These are phyloP conservation scores for Picathartes gymnocephalus DNA, from an alignment of 2,113 vertebrate genomes.

Conservation along the genomic window DNA sequence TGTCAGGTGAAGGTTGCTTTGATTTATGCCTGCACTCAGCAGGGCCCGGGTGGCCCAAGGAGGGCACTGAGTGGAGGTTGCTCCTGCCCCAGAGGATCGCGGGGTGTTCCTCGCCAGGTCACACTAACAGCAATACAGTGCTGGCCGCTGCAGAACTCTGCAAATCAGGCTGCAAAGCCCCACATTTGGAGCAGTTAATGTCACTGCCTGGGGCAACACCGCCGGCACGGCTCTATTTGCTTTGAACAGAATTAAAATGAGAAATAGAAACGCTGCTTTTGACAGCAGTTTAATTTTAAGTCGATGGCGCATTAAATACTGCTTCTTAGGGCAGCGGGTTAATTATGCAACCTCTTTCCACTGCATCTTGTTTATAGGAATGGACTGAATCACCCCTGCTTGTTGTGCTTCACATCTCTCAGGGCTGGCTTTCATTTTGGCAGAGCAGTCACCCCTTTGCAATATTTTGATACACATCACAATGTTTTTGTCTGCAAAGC, in stretches of 20 bases:
- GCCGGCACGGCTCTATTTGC: neutral
- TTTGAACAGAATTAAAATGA: conserved; percentile 20
- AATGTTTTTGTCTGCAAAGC: neutral
- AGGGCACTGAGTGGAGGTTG: rapidly evolving
- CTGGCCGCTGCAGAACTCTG: neutral
- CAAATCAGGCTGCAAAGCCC: neutral
- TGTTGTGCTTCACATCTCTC: neutral
- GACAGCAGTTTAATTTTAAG: conserved; percentile 33
- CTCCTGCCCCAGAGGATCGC: neutral
- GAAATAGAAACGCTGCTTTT: neutral
- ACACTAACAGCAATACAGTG: neutral
- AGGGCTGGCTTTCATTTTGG: neutral
- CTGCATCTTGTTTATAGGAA: conserved; percentile 16
- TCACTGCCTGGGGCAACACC: neutral
- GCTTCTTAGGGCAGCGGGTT: neutral
- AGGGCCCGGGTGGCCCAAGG: conserved; percentile 2
- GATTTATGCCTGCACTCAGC: neutral
- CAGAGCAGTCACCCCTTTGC: neutral
- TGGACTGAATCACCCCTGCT: neutral
- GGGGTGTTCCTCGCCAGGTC: neutral
- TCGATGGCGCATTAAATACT: neutral
- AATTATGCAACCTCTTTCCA: conserved; percentile 33
- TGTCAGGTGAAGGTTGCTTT: neutral
- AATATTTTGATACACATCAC: neutral
- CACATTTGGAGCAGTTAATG: neutral